Evolutionary conservation across 2,888 invertebrate genomes (phyloP).

Genomic region (Bimastos eiseni): DNA sequence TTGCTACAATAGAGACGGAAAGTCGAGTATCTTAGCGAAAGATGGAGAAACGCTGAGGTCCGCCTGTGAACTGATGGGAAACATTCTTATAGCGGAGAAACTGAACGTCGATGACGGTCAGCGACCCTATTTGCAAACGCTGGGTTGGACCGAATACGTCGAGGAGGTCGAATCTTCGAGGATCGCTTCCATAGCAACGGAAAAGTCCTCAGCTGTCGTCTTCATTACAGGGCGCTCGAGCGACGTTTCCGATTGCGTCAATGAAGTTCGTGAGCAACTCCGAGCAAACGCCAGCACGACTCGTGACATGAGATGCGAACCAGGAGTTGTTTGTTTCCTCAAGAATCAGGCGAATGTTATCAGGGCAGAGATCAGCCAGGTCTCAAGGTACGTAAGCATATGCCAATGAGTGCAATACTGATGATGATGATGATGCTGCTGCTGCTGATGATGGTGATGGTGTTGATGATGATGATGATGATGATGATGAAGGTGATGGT

Average conservation of each 20-base stretch:
- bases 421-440: too few species aligned
- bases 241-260: not conserved
- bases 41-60: not conserved
- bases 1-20: not conserved
- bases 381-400: too few species aligned
- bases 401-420: too few species aligned
- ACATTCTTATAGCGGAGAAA: not conserved
- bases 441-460: too few species aligned
- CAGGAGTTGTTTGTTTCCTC: not conserved
- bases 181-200: too few species aligned
- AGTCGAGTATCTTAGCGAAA: not conserved
- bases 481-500: too few species aligned
- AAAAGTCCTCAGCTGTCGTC: too few species aligned
- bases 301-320: not conserved
- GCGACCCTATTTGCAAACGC: not conserved
- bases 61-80: not conserved
- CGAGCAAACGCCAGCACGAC: not conserved
- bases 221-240: too few species aligned
- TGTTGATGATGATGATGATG: too few species aligned
- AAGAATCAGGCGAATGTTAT: not conserved
- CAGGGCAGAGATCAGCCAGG: too few species aligned
- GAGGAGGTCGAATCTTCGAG: not conserved
- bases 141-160: not conserved
- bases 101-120: not conserved
- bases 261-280: not conserved